Evolutionary conservation across 2,797 vertebrate genomes (phyloP), one percentile per base, ranked within the genome.

Genomic region (Microchirus variegatus): DNA sequence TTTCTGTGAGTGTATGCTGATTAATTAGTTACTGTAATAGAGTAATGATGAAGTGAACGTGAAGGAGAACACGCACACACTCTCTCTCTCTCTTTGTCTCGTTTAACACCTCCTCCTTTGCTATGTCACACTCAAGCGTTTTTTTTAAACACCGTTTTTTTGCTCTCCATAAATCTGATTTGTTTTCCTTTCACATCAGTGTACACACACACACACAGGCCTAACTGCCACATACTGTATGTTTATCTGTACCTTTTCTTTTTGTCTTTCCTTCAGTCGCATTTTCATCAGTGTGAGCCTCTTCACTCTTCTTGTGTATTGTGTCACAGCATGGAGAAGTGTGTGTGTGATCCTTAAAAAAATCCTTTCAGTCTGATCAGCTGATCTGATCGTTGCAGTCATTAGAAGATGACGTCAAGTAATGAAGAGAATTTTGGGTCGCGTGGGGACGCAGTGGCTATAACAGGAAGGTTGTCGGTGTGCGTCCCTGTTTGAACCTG

Each of bases 61-160:
- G 63, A 61, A 37, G 12, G 0, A 51, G 44, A 57, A 58, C 63
- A 66, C 56, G 42, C 46, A 53, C 46, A 57, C 19, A 35, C 36
- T 22, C 22, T 22, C 22, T 42, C 36, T 45, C 44, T 69, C 54
- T 55, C 45, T 61, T 68, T 56, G 61, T 75, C 67, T 65, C 67
- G 58, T 73, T 70, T 81, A 75, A 71, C 80, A 73, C 74, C 57
- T 66, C 62, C 38, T 19, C 53, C 66, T 72, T 67, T 2, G 10
- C 68, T 2, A 19, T 43, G 55, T 84, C 63, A 31, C 77, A 82
- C 61, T 52, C 47, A 42, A 51, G 57, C 40, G 22, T 49, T 48
- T 67, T 71, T 62, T 60, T 53, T 78, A 61, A 14, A 43, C 67
- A 80, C 65, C 50, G 36, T 51, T 60, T 4, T 44, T 73, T 70